A percentile compares a stretch with the other conserved stretches of the same genome.
These are phyloP conservation scores for Canis aureus DNA, from an alignment of 2,113 vertebrate genomes.

Conservation along the genomic window DNA sequence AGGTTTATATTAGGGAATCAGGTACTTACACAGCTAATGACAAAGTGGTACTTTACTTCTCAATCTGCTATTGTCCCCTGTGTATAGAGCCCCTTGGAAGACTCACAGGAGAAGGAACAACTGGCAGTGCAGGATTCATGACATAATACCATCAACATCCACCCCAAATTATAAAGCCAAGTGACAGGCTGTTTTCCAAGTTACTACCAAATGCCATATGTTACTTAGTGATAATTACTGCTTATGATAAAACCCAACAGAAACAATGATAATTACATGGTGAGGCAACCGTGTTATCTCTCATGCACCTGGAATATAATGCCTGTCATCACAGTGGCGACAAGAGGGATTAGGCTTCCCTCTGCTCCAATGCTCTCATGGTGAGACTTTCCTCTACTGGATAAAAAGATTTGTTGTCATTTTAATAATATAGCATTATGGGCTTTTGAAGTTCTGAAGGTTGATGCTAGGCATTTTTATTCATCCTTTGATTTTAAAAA, in stretches of 20 bases:
- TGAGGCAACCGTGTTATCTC: slow-evolving; percentile 6
- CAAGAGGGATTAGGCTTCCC: slow-evolving; percentile 32
- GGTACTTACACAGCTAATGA: background rate
- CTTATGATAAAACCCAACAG: slow-evolving; percentile 47
- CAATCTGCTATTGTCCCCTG: background rate
- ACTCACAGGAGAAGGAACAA: background rate
- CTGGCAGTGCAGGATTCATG: background rate
- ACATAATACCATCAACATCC: background rate
- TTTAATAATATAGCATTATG: slow-evolving; percentile 12
- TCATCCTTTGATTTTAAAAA: slow-evolving; percentile 12
- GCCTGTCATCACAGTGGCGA: slow-evolving; percentile 42
- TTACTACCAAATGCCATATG: slow-evolving; percentile 53
- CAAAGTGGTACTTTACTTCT: background rate
- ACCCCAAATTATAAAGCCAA: slow-evolving; percentile 20
- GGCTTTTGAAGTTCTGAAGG: slow-evolving; percentile 1
- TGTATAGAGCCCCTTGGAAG: background rate
- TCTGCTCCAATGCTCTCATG: background rate
- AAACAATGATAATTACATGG: slow-evolving; percentile 64
- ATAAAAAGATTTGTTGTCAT: slow-evolving; percentile 46
- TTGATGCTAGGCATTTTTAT: background rate
- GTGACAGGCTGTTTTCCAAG: slow-evolving; percentile 54
- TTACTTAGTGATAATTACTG: slow-evolving; percentile 56
- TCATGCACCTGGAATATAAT: slow-evolving; percentile 37
- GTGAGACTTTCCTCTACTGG: background rate
- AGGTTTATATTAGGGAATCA: background rate